These are phyloP conservation scores for Globia sparganii DNA, from an alignment of 2,888 invertebrate species.

Conservation along the genomic window DNA sequence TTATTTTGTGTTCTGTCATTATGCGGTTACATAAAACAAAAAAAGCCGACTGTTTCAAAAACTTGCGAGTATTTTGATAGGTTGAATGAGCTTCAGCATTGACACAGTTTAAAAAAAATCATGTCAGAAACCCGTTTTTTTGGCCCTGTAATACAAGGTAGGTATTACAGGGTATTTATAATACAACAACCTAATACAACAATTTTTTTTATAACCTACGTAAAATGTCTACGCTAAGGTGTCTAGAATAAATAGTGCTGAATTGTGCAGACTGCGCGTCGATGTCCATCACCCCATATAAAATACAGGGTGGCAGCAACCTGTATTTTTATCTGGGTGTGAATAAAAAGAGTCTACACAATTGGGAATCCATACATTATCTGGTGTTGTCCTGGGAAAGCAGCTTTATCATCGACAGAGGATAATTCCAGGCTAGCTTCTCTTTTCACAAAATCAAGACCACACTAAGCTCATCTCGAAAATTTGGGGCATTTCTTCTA, in stretches of 20 bases:
- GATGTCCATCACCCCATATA: too few relatives aligned
- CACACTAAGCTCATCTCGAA: background rate
- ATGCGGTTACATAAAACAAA: constrained; percentile 37
- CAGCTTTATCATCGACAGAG: background rate
- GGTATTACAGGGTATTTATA: too few relatives aligned
- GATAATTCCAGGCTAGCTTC: background rate
- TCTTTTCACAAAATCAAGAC: background rate
- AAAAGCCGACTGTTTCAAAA: constrained; percentile 41
- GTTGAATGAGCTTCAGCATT: constrained; percentile 16
- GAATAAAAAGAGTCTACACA: too few relatives aligned
- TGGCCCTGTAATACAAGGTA: too few relatives aligned
- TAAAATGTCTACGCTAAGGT: too few relatives aligned
- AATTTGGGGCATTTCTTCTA: background rate
- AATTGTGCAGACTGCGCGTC: too few relatives aligned
- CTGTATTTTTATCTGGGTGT: background rate
- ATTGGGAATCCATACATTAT: background rate
- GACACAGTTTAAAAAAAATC: constrained; percentile 21
- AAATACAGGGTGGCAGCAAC: too few relatives aligned
- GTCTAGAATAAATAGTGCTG: too few relatives aligned
- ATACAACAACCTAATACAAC: too few relatives aligned
- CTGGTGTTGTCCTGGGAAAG: background rate
- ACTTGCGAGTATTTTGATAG: constrained; percentile 13
- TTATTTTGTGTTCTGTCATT: constrained; percentile 53
- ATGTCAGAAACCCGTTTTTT: background rate
- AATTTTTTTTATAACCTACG: too few relatives aligned